A percentile compares a stretch with the other conserved stretches of the same genome.
These are phyloP conservation scores for Alca torda DNA, from an alignment of 2,797 vertebrate genomes.

Conservation along the genomic window DNA sequence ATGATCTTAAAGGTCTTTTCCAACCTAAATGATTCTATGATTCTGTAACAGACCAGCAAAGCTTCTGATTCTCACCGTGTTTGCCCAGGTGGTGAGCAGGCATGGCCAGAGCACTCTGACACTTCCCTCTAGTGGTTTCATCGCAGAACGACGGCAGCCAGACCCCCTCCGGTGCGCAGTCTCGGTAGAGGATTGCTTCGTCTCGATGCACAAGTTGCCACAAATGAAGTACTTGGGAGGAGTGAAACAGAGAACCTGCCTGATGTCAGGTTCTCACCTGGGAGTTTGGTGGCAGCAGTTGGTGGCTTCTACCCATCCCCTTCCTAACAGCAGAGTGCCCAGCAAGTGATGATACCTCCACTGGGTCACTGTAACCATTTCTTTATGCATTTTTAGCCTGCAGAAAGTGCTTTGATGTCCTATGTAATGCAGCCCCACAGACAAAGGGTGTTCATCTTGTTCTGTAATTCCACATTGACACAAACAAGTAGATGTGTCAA, in stretches of 20 bases:
- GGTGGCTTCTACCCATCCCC: neutral
- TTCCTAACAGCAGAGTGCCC: neutral
- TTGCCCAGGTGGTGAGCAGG: rapidly evolving
- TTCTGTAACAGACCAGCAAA: no score
- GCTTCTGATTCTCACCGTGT: rapidly evolving
- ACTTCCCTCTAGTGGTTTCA: conserved; percentile 27
- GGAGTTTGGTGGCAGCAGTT: neutral
- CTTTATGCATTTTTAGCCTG: rapidly evolving
- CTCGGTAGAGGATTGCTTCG: no score
- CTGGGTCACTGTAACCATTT: rapidly evolving
- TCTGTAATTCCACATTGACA: neutral
- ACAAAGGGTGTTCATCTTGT: neutral
- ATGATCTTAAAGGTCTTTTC: neutral
- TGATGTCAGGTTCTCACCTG: neutral
- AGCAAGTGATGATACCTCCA: neutral
- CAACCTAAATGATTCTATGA: neutral
- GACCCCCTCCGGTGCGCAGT: rapidly evolving
- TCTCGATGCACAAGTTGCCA: no score
- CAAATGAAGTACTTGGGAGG: rapidly evolving
- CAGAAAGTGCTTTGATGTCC: neutral
- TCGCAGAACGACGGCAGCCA: neutral
- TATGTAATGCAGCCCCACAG: neutral
- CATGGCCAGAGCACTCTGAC: neutral
- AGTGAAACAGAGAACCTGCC: neutral
- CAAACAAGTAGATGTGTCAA: neutral